Evolutionary conservation across 2,797 vertebrate genomes (phyloP), one percentile per base, ranked within the genome.

Genomic region (Peromyscus melanophrys): DNA sequence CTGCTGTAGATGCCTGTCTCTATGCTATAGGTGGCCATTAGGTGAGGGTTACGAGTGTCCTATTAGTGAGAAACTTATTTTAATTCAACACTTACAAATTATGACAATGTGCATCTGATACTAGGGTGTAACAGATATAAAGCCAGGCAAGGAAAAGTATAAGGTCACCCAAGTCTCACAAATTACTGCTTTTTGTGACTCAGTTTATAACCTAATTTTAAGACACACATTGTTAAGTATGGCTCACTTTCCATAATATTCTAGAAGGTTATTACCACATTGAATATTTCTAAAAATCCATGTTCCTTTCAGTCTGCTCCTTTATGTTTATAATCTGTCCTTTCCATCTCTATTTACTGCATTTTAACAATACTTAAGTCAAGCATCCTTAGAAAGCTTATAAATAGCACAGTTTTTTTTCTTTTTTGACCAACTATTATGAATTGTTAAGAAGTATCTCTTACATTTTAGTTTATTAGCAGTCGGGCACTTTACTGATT

Each of bases 381-480:
- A 83, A 77, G 81, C 59, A 37, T 96, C 80, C 67, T 86, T 93
- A 92, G 71, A 94, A 94, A 69, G 31, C 31, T 31, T 63, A 57
- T 84, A 76, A 84, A 82, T 43, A 85, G 69, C n/a, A 52, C 31
- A 52, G 10, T n/a, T 93, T 23, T 90, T 23, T 25, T 73, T 12
- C 12, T 73, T 31, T 65, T 96, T 86, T 94, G 85, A 61, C 63
- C 52, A 77, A 61, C 16, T 25, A 75, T 59, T 73, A 63, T 23
- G 76, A 96, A 94, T 63, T 59, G 76, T 95, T 95, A 93, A 95
- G 75, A 94, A 96, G 46, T 75, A 6, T 95, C 69, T 93, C 65
- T 94, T 90, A 57, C 3, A 90, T 93, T 95, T 96, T 69, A 83
- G 17, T 86, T 89, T 97, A 95, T 96, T 96, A 95, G 65, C 57